Base-by-base conservation (phyloP, 2,888 invertebrate species). In the Trichogramma evanescens region DNA sequence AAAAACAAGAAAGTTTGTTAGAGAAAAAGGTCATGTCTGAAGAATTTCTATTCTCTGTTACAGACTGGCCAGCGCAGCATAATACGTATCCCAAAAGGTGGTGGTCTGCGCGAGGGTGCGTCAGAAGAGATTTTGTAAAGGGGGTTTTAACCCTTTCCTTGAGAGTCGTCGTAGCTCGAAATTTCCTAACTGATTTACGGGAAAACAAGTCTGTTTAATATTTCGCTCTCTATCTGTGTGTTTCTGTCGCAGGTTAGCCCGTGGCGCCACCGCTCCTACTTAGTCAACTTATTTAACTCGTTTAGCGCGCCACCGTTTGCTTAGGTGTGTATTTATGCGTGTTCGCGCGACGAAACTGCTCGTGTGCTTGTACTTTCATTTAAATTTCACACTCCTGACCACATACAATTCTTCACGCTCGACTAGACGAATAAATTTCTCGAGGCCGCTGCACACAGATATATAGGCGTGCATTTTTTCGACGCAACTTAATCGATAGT, bases 191-290 rank as follows among this genome's bases (percentile, higher is more conserved):
- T 77, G 76, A 76, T 77, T 77, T 75, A 76, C 73, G 74, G 70
- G 75, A 75, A 76, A 76, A 76, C 76, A 76, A 77, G 76, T 71
- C 76, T 76, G 73, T 74, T 76, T 76, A 76, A 76, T 74, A 75
- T 75, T 75, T 76, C 73, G 72, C 71, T 69, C 67, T 65, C 68
- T 71, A 71, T 69, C 41, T 39, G 9, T 50, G 5, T 9, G n/a
- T 38, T 39, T 26, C 26, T 26, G 26, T 26, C 26, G 26, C 42
- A 10, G 10, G n/a, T 13, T 8, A 43, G 5, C 51, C 44, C 71
- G 64, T 70, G 75, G 73, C 74, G 74, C 73, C 74, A 69, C 70
- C 69, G 69, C 69, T 69, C 67, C 66, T 67, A 70, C 69, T 69
- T 65, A 64, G 60, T 61, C 66, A 66, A 68, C 67, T 68, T 69